Conservation (phyloP, 2,888 invertebrate genomes). For the Drosophila pseudotalamancana region DNA sequence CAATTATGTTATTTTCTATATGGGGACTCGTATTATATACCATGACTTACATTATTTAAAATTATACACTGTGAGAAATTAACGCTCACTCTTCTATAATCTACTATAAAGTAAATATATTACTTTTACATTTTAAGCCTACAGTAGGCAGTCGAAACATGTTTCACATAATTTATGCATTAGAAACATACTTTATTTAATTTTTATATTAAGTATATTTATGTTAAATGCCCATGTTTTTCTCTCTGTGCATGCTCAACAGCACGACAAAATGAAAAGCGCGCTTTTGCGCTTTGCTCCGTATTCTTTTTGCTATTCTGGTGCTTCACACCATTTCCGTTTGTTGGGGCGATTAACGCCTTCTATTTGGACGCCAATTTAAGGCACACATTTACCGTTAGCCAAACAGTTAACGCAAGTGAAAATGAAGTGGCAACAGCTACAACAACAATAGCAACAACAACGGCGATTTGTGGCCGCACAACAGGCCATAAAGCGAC, state of each 20-base stretch:
- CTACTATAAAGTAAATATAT: too few relatives aligned
- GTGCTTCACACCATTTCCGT: slow-evolving; percentile 64
- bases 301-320: slow-evolving; percentile 37
- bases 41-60: too few relatives aligned
- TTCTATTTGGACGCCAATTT: slow-evolving; percentile 77
- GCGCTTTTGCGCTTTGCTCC: slow-evolving; percentile 17
- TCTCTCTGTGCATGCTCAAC: slow-evolving; percentile 15
- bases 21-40: too few relatives aligned
- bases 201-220: too few relatives aligned
- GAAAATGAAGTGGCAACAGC: slow-evolving; percentile 75
- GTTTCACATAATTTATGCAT: too few relatives aligned
- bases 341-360: slow-evolving; percentile 67
- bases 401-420: slow-evolving; percentile 76
- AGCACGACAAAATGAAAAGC: slow-evolving; percentile 1
- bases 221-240: not conserved
- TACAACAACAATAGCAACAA: slow-evolving; percentile 2
- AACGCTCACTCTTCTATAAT: too few relatives aligned
- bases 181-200: too few relatives aligned
- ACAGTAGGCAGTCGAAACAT: too few relatives aligned
- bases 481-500: slow-evolving; percentile 46
- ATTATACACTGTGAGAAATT: too few relatives aligned
- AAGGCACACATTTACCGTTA: slow-evolving; percentile 67
- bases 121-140: too few relatives aligned
- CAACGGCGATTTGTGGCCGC: slow-evolving; percentile 9
- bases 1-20: too few relatives aligned